Evolutionary conservation across 2,113 vertebrate species (phyloP), one percentile per base, ranked within the genome.

Genomic region (Gavia stellata): DNA sequence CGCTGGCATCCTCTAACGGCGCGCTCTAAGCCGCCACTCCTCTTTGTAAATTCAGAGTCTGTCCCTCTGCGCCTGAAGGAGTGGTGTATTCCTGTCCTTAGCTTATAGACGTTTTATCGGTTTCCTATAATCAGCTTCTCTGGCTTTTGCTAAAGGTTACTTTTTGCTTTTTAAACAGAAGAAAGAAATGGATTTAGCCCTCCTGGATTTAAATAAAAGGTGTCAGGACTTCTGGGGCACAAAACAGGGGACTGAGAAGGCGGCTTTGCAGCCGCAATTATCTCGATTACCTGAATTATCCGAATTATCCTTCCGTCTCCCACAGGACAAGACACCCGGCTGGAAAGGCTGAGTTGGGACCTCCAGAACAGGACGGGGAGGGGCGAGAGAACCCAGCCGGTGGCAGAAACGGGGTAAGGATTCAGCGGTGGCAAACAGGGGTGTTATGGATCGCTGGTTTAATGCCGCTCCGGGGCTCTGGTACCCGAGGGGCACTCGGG

Each of bases 361-460:
- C 38, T n/a, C 50, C 31, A 25, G 25, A 81, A 58, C 2, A 21
- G 42, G 7, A 5, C 6, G 0, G 23, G 16, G 42, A 55, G 17
- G n/a, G 49, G 49, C 40, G 67, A 56, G 42, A 21, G 72, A 65
- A n/a, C 20, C 13, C 42, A 10, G 1, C 10, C 3, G 6, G 7
- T 3, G 29, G 56, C 49, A 40, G 47, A 34, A 42, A 11, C 1
- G 4, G 59, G 84, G 36, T 58, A 31, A 67, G 72, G 53, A 28
- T 9, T 28, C 44, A 14, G 42, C 3, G 25, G 7, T 7, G 66
- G 49, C 3, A 18, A 40, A 9, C 9, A 5, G 40, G 75, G 47
- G 5, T 9, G 20, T 14, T 34, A 2, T 2, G 3, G 2, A 15
- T 25, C 1, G 13, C 33, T 34, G n/a, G 4, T 47, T 56, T 14